A percentile compares a stretch with the other conserved stretches of the same genome.
phyloP scores from a whole-genome alignment of 2,888 invertebrate genomes.

The Lepetodrilus schrolli region DNA sequence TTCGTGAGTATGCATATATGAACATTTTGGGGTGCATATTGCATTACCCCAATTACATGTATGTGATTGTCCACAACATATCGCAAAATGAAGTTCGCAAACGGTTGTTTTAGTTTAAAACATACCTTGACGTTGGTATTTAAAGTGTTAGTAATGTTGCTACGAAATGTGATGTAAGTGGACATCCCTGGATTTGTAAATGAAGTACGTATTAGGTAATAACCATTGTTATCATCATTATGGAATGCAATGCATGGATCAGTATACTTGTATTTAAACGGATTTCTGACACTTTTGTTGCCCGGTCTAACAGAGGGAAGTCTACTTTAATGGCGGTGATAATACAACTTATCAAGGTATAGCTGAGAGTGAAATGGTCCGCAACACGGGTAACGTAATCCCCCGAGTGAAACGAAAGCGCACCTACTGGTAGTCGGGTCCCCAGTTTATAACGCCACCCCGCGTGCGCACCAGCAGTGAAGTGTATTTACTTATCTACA shows the following conservation, averaged over 20 bases:
- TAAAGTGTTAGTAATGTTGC: too few relatives aligned
- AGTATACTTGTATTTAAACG: background rate
- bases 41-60: too few relatives aligned
- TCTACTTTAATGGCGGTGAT: background rate
- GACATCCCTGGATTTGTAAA: too few relatives aligned
- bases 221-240: background rate
- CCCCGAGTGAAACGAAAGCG: constrained; percentile 9
- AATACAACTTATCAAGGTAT: background rate
- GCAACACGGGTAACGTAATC: background rate
- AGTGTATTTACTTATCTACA: background rate
- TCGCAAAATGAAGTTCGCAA: too few relatives aligned
- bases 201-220: background rate
- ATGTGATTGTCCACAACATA: too few relatives aligned
- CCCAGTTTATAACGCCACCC: background rate
- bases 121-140: too few relatives aligned
- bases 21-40: too few relatives aligned
- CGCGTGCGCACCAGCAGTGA: background rate
- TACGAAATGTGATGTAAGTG: too few relatives aligned
- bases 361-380: background rate
- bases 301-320: constrained; percentile 1
- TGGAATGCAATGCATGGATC: background rate
- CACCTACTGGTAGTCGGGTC: background rate
- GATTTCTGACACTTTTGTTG: constrained; percentile 25
- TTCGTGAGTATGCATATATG: too few relatives aligned
- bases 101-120: too few relatives aligned